These are phyloP conservation scores for Catharus fuscescens DNA, from an alignment of 2,113 vertebrate genomes.

Conservation along the genomic window DNA sequence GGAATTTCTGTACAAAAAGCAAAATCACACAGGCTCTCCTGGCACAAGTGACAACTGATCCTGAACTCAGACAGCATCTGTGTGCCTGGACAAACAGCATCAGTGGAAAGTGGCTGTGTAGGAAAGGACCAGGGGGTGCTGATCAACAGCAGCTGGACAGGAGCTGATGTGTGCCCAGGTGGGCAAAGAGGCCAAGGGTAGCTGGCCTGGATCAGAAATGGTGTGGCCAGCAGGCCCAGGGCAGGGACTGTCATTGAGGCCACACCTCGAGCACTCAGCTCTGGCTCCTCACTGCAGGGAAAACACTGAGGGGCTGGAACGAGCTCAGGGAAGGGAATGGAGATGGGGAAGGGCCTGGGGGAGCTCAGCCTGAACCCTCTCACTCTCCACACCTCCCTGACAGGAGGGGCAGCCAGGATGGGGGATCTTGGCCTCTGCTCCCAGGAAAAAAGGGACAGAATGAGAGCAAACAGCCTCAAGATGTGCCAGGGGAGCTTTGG, in stretches of 20 bases:
- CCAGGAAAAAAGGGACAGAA: neutral
- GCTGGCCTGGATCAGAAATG: neutral
- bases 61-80: neutral
- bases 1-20: neutral
- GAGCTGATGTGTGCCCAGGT: neutral
- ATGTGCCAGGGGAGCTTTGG: neutral
- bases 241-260: neutral
- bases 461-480: neutral
- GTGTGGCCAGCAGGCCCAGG: neutral
- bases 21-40: neutral
- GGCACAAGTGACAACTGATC: neutral
- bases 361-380: neutral
- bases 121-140: neutral
- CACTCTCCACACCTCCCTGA: neutral
- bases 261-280: rapidly evolving
- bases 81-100: neutral
- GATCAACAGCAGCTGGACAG: neutral
- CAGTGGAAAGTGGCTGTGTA: neutral
- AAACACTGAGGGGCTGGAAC: neutral
- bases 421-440: neutral
- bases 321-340: neutral
- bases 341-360: neutral
- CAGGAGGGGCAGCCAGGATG: neutral
- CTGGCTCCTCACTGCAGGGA: neutral
- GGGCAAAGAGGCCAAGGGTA: neutral